Evolutionary conservation across 2,113 vertebrate genomes (phyloP).

Genomic region (Bubo bubo): DNA sequence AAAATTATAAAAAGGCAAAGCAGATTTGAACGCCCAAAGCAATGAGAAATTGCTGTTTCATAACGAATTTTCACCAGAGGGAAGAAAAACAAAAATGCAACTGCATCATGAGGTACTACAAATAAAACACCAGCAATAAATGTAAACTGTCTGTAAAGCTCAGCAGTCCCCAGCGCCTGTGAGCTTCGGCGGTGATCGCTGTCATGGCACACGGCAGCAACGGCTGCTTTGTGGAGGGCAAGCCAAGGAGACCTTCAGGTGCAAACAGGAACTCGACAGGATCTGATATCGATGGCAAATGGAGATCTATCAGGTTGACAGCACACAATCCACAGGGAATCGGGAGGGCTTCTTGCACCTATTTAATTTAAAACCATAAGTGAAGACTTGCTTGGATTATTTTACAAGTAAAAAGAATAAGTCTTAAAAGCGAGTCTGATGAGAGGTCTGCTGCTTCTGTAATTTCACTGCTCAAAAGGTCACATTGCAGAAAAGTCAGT

Average conservation of each 20-base stretch:
- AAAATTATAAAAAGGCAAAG: background rate
- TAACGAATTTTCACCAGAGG: background rate
- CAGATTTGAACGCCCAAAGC: background rate
- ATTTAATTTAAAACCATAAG: background rate
- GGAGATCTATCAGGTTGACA: background rate
- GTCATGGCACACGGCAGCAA: rapidly evolving
- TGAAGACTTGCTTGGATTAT: background rate
- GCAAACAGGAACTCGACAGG: background rate
- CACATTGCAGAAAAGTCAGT: background rate
- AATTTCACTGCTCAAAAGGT: background rate
- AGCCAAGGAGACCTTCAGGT: rapidly evolving
- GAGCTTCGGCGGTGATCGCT: rapidly evolving
- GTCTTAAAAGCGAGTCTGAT: background rate
- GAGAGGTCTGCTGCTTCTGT: background rate
- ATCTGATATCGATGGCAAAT: rapidly evolving
- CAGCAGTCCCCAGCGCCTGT: rapidly evolving
- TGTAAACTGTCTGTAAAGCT: rapidly evolving
- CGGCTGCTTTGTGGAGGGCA: rapidly evolving
- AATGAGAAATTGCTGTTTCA: background rate
- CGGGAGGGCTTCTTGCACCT: background rate
- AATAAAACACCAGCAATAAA: background rate
- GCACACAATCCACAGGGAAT: background rate
- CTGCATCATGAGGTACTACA: background rate
- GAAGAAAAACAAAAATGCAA: too few species aligned
- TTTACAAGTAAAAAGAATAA: background rate